These are phyloP conservation scores for Mya arenaria DNA, from an alignment of 1,140 invertebrate genomes.

Conservation along the genomic window DNA sequence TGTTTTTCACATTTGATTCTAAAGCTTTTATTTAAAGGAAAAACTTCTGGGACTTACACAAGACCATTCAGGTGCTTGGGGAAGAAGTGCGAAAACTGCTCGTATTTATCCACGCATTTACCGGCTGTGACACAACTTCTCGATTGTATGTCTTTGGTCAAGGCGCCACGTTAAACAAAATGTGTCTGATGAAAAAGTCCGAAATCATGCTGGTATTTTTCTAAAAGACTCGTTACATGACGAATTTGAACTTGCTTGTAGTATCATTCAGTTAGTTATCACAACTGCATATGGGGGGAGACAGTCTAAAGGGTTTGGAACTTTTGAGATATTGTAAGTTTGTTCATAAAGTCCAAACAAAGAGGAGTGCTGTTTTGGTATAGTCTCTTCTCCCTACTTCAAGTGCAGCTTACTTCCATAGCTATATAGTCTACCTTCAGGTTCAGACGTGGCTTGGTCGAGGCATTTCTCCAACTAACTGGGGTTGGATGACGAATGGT, in stretches of 20 bases:
- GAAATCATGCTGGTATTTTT: constrained; percentile 1
- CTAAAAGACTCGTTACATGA: background rate
- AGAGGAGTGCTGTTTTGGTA: too few species aligned
- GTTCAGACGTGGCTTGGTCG: background rate
- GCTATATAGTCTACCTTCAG: background rate
- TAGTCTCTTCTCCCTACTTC: background rate
- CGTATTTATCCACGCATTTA: constrained; percentile 45
- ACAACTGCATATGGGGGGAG: background rate
- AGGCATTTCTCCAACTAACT: background rate
- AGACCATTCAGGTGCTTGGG: too few species aligned
- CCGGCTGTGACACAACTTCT: constrained; percentile 56
- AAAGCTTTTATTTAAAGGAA: too few species aligned
- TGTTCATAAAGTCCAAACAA: background rate
- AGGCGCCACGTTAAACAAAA: too few species aligned
- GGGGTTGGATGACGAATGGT: background rate
- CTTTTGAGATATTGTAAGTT: background rate
- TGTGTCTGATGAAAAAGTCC: too few species aligned
- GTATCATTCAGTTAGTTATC: too few species aligned
- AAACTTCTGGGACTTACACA: too few species aligned
- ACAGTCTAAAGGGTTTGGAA: background rate
- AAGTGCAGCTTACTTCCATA: background rate
- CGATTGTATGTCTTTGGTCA: too few species aligned
- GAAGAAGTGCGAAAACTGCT: too few species aligned
- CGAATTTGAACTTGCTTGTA: background rate
- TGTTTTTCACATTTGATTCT: too few species aligned